Evolutionary conservation across 2,888 invertebrate species (phyloP).

Genomic region (Lasioglossum vierecki): DNA sequence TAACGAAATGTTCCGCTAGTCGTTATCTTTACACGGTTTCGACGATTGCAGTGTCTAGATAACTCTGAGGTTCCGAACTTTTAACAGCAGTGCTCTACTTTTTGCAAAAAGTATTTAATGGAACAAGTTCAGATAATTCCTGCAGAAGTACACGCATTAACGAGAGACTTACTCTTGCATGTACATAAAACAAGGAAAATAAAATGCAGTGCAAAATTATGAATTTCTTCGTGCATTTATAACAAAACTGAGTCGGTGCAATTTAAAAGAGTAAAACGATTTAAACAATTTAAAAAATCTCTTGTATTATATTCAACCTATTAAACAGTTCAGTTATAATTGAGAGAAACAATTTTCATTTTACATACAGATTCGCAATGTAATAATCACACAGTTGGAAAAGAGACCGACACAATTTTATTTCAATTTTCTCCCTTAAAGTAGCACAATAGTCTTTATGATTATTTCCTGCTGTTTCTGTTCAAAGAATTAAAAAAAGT

Average conservation of each 20-base stretch:
- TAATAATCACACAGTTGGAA: neutral
- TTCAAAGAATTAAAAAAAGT: too few species aligned
- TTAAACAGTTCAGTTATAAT: too few species aligned
- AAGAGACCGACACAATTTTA: too few species aligned
- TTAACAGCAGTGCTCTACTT: neutral
- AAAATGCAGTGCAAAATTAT: neutral
- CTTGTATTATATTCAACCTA: too few species aligned
- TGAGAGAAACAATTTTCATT: too few species aligned
- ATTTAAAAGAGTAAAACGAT: too few species aligned
- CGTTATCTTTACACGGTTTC: neutral
- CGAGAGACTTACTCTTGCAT: neutral
- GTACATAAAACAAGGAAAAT: neutral
- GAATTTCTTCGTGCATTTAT: neutral
- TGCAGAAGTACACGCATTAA: neutral
- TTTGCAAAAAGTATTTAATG: neutral
- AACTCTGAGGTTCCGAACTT: neutral
- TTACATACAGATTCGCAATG: neutral
- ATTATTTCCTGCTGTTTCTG: too few species aligned
- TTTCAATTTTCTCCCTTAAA: too few species aligned
- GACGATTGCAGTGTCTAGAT: neutral
- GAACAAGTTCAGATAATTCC: neutral
- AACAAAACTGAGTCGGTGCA: too few species aligned
- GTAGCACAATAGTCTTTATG: too few species aligned
- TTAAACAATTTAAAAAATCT: too few species aligned
- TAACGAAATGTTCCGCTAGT: neutral